Percentiles rank a stretch among this genome's conserved stretches.
phyloP scores from a whole-genome alignment of 2,113 vertebrate genomes.

The Tympanuchus pallidicinctus region DNA sequence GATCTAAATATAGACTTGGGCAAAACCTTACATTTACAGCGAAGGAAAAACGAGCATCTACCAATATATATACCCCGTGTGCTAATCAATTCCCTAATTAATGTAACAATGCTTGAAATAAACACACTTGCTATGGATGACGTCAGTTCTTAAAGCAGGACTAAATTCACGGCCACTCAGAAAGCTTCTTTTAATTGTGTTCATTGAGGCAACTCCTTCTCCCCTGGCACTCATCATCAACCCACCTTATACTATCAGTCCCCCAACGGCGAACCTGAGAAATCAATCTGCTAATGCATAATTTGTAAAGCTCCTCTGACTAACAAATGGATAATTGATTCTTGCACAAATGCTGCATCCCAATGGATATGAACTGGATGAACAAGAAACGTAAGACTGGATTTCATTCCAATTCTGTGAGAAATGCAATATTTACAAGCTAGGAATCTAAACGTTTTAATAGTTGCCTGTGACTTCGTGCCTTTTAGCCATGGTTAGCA shows the following conservation, averaged over 20 bases:
- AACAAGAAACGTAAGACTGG: slow-evolving; percentile 69
- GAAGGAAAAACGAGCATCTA: slow-evolving; percentile 56
- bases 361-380: slow-evolving; percentile 70
- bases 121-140: slow-evolving; percentile 82
- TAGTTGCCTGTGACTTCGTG: slow-evolving; percentile 41
- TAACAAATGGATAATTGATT: slow-evolving; percentile 90
- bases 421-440: slow-evolving; percentile 63
- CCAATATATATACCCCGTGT: slow-evolving; percentile 60
- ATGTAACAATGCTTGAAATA: slow-evolving; percentile 79
- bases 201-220: slow-evolving; percentile 78
- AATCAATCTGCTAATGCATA: slow-evolving; percentile 90
- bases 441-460: slow-evolving; percentile 50
- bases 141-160: slow-evolving; percentile 84
- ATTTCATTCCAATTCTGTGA: slow-evolving; percentile 50
- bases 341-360: slow-evolving; percentile 84
- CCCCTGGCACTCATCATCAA: slow-evolving; percentile 79
- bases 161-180: slow-evolving; percentile 77
- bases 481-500: slow-evolving; percentile 58
- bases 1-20: slow-evolving; percentile 57
- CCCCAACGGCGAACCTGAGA: slow-evolving; percentile 76
- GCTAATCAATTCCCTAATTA: slow-evolving; percentile 82
- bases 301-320: slow-evolving; percentile 84
- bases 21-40: slow-evolving; percentile 70
- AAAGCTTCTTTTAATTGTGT: slow-evolving; percentile 83
- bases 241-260: slow-evolving; percentile 75